Evolutionary conservation across 2,888 invertebrate genomes (phyloP), one percentile per base, ranked within the genome.

Genomic region (Mechanitis mazaeus): DNA sequence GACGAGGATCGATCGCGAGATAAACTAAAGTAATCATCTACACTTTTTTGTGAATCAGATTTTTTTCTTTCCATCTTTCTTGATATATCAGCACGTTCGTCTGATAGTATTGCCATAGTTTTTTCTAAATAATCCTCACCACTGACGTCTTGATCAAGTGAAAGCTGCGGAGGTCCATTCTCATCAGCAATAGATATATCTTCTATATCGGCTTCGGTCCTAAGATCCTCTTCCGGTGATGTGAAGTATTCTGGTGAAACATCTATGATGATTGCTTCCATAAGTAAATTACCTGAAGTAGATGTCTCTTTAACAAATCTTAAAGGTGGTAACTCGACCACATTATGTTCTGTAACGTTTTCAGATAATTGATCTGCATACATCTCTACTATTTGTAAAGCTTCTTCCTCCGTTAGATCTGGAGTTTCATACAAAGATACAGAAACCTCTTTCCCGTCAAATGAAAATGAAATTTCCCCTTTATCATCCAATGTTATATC

Each of bases 211-310:
- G 95, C 96, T 84, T 97, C 96, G 0, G 97, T 97, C 59, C 95
- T 91, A 64, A 95, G 86, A 77, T 96, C 96, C 74, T 96, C 95
- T 70, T 94, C 94, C 3, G 93, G 93, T n/a, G 93, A 91, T 0
- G 92, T 91, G 74, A 96, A 96, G 73, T 95, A 96, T 69, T 96
- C 95, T 1, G 96, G 95, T 0, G 95, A 94, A 0, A 97, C 96
- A 68, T 97, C 97, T 59, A 97, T 96, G 12, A 97, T 94, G 35
- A 97, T 95, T 0, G 97, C 97, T 85, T 97, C 97, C 96, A 97
- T 96, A 0, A 96, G 80, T 1, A 97, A 87, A 77, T 96, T 96
- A 4, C 96, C 96, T 0, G 96, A 95, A 7, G 94, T 95, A 0
- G 96, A 96, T 0, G 96, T 95, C 89, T 97, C 97, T 81, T 97